phyloP scores from a whole-genome alignment of 2,888 invertebrate species.

The Xiphydria camelus region DNA sequence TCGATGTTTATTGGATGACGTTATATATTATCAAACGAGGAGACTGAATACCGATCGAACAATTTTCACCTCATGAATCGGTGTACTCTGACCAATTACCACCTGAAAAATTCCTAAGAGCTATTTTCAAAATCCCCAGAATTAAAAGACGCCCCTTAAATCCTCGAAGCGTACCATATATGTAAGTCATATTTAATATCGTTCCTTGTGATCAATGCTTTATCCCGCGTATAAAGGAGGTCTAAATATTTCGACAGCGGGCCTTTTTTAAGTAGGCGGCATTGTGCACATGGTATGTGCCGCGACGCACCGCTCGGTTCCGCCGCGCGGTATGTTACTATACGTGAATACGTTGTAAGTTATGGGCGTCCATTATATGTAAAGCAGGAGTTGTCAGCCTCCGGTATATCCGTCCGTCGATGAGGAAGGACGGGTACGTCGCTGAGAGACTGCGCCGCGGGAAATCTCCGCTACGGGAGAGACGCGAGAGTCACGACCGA shows the following conservation, averaged over 20 bases:
- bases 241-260: constrained; percentile 38
- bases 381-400: constrained; percentile 30
- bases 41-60: too few species aligned
- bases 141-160: too few species aligned
- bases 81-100: too few species aligned
- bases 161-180: too few species aligned
- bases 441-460: not conserved
- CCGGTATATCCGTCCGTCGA: constrained; percentile 6
- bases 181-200: too few species aligned
- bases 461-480: constrained; percentile 5
- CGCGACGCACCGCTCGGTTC: too few species aligned
- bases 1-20: too few species aligned
- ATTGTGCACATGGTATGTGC: constrained; percentile 16
- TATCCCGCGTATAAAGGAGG: constrained; percentile 30
- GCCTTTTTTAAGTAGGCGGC: constrained; percentile 1
- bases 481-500: not conserved
- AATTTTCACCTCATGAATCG: too few species aligned
- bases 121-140: too few species aligned
- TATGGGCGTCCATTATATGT: constrained; percentile 37
- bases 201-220: constrained; percentile 39
- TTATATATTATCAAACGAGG: too few species aligned
- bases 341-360: constrained; percentile 30
- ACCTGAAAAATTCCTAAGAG: too few species aligned
- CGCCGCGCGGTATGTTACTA: constrained; percentile 26
- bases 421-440: not conserved